Evolutionary conservation across 2,797 vertebrate genomes (phyloP), one percentile per base, ranked within the genome.

Genomic region (Discoglossus pictus): DNA sequence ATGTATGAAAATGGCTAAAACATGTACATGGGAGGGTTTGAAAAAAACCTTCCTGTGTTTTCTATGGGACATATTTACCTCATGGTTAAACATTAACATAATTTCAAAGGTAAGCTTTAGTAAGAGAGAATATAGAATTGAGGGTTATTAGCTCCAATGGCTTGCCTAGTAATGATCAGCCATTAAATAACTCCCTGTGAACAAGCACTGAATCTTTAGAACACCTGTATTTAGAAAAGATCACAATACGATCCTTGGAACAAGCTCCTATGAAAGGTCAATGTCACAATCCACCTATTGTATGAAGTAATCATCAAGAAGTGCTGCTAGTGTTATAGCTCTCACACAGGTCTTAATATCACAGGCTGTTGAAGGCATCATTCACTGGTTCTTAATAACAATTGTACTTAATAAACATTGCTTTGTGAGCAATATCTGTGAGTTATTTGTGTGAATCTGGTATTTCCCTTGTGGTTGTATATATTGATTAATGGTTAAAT

Each of bases 311-410:
- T 55, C 42, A 39, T 55, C 21, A 18, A 34, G 51, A 38, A 42
- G 25, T n/a, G 7, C 38, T 39, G 18, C 21, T 53, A 53, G 43
- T 27, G 31, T 10, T 52, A n/a, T 18, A 31, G 16, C 12, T 31
- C 50, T 27, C 39, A 62, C 50, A 36, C 21, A 21, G 23, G 21
- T 35, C 16, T 18, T 47, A 46, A 62, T 47, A 70, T 62, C 6
- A 10, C 11, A 48, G 50, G 21, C 50, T 56, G 67, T 27, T 70
- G 67, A 70, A 40, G 16, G 67, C 48, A 70, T 70, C 67, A 40
- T 34, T 62, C 67, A 70, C n/a, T 55, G 21, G 25, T 44, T 40
- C 13, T 18, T 47, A 69, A 62, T 62, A 44, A 55, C 16, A 20
- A 17, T 23, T 21, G 7, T 15, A 35, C 8, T 7, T 47, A 21